Evolutionary conservation across 2,113 vertebrate species (phyloP).

Genomic region (Dendrocopos noguchii): DNA sequence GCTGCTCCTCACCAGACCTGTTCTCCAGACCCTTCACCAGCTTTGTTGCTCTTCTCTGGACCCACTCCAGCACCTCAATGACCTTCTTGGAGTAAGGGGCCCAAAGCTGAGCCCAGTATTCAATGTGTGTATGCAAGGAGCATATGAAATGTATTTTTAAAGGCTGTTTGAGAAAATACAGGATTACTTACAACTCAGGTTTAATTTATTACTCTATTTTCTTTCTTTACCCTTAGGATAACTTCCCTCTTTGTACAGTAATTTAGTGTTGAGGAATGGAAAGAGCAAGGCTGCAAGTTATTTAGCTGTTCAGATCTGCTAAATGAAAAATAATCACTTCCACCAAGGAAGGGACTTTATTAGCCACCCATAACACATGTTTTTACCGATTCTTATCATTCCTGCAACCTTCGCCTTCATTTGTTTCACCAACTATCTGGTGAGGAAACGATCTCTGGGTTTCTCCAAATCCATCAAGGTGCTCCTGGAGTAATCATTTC

Average conservation of each 20-base stretch:
- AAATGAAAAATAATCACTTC: constrained; percentile 50
- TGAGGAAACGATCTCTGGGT: constrained; percentile 16
- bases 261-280: neutral
- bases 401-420: neutral
- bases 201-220: constrained; percentile 19
- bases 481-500: constrained; percentile 43
- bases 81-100: no score
- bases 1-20: no score
- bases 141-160: neutral
- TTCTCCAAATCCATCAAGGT: constrained; percentile 58
- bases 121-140: neutral
- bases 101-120: no score
- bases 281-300: neutral
- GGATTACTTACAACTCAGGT: neutral
- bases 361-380: constrained; percentile 21
- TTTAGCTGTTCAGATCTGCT: constrained; percentile 3
- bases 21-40: no score
- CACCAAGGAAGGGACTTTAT: constrained; percentile 6
- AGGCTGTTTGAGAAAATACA: neutral
- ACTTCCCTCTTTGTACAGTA: neutral
- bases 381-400: constrained; percentile 5
- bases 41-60: no score
- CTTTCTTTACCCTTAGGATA: neutral
- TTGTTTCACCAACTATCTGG: constrained; percentile 23
- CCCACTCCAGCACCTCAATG: no score